Evolutionary conservation across 2,888 invertebrate genomes (phyloP), one percentile per base, ranked within the genome.

Genomic region (Pseudococcus viburni): DNA sequence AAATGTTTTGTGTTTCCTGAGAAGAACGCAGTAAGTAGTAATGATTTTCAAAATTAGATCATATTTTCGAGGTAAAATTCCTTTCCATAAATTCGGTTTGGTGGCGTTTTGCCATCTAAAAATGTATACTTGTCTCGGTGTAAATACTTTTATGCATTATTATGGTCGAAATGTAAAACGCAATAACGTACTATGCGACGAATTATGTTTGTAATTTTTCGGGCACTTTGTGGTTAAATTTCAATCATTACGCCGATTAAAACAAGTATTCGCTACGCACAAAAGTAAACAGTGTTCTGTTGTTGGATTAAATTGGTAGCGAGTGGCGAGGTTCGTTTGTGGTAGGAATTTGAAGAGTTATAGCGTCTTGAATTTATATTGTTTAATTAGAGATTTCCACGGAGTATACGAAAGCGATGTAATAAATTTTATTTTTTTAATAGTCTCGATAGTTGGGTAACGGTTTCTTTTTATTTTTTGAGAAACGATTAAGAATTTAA

Each of bases 1-100:
- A 55, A 55, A 55, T 55, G 2, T 17, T 17, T 9, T 8, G 59
- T 51, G 12, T 51, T 17, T 15, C 17, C 8, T 55, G 59, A 59
- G 3, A 64, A 64, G 22, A 64, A 22, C 64, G 64, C 19, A 19
- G 64, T 22, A 64, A 22, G n/a, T n/a, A 1, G n/a, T n/a, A n/a
- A 64, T 64, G 64, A 64, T 64, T 64, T 64, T 64, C 64, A 64
- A 64, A 64, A 64, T 64, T 64, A 22, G 64, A 64, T 22, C 73
- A 17, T 73, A 73, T 39, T 73, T 73, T 73, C 73, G 73, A 73
- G 73, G 73, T 73, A 73, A 73, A 73, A 73, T 73, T 73, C 73
- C 39, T 73, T 15, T 73, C 73, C 73, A 73, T 73, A 73, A 73
- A 33, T 73, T 73, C 33, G 33, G 33, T 73, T 26, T 39, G 15